These are phyloP conservation scores for Alethe castanea DNA, from an alignment of 2,113 vertebrate species.

Conservation along the genomic window DNA sequence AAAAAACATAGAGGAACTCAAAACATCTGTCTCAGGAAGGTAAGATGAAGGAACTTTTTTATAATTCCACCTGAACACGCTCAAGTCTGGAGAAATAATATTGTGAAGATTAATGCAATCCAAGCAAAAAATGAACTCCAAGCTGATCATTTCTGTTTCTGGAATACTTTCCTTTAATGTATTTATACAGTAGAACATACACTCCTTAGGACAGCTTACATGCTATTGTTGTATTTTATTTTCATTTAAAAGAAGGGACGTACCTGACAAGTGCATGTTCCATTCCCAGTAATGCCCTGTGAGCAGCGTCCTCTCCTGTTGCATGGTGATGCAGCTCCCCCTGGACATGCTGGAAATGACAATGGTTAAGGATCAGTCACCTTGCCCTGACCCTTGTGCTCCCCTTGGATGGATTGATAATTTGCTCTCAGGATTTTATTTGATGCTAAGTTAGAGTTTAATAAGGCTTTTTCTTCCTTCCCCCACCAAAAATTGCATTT, in stretches of 20 bases:
- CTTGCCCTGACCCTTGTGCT: background rate
- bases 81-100: background rate
- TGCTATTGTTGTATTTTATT: background rate
- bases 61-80: background rate
- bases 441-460: background rate
- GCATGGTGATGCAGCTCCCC: constrained; percentile 75
- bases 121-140: background rate
- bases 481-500: background rate
- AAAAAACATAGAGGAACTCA: background rate
- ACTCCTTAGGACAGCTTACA: background rate
- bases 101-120: background rate
- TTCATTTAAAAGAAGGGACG: background rate
- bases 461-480: background rate
- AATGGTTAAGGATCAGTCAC: background rate
- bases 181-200: too few species aligned
- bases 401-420: background rate
- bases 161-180: background rate
- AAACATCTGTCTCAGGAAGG: background rate
- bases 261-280: constrained; percentile 87
- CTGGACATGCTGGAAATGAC: constrained; percentile 82
- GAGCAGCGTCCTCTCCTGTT: constrained; percentile 78
- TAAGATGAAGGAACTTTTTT: background rate
- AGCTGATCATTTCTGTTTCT: background rate
- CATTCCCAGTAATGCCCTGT: constrained; percentile 82
- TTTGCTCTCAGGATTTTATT: background rate